Conservation (phyloP, 2,797 vertebrate species). For the Galaxias olidus region DNA sequence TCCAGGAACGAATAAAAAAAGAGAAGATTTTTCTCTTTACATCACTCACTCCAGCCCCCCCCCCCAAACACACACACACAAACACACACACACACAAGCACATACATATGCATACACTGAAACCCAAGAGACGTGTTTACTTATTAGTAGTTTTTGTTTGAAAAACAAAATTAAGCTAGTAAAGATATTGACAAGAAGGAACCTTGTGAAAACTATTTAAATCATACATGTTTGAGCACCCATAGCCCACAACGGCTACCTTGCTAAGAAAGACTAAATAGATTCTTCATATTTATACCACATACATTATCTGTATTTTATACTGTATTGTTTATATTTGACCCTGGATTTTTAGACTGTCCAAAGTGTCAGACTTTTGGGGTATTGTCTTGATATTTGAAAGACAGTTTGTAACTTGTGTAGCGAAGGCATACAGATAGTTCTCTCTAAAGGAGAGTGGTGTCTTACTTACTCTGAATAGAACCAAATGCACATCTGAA, state of each 20-base stretch:
- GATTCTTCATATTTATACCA: neutral
- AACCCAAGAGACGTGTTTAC: neutral
- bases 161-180: neutral
- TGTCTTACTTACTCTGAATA: constrained; percentile 25
- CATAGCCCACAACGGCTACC: neutral
- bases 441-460: constrained; percentile 16
- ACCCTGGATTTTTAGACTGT: constrained; percentile 44
- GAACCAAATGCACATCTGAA: constrained; percentile 18
- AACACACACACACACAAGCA: constrained; percentile 6
- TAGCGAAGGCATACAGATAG: neutral
- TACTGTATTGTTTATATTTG: constrained; percentile 23
- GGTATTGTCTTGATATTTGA: constrained; percentile 15
- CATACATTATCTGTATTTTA: constrained; percentile 10
- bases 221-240: neutral
- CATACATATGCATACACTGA: neutral
- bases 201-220: too few relatives aligned
- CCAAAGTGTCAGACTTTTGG: constrained; percentile 46
- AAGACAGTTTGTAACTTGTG: constrained; percentile 15
- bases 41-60: neutral
- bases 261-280: neutral
- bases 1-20: constrained; percentile 71
- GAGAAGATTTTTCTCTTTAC: neutral
- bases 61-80: neutral
- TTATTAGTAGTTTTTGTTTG: neutral
- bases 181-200: neutral